Percentiles rank a stretch among this genome's conserved stretches.
These are phyloP conservation scores for Drosophila varians DNA, from an alignment of 1,140 invertebrate genomes.

Conservation along the genomic window DNA sequence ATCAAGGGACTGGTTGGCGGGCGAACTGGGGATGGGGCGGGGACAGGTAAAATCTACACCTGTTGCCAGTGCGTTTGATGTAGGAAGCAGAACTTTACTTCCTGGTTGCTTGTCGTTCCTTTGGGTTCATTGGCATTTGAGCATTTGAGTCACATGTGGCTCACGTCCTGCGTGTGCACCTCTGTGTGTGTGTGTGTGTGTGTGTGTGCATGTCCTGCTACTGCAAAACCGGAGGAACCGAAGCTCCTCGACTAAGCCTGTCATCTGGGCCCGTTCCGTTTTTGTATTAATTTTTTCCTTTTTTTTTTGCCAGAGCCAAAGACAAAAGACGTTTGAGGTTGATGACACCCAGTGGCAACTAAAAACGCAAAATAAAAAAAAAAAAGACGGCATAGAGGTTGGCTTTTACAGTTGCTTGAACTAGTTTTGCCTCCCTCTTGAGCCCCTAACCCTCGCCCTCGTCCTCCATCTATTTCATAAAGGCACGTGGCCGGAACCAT, in stretches of 20 bases:
- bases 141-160: slow-evolving; percentile 69
- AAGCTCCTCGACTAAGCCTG: slow-evolving; percentile 54
- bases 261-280: slow-evolving; percentile 53
- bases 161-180: slow-evolving; percentile 69
- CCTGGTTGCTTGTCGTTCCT: slow-evolving; percentile 49
- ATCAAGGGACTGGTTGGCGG: slow-evolving; percentile 11
- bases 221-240: slow-evolving; percentile 2
- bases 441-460: slow-evolving; percentile 3
- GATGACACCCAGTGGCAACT: slow-evolving; percentile 61
- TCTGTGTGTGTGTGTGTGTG: slow-evolving; percentile 22
- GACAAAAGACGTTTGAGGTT: slow-evolving; percentile 68
- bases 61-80: slow-evolving; percentile 49
- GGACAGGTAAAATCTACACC: slow-evolving; percentile 31
- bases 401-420: slow-evolving; percentile 78
- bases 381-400: slow-evolving; percentile 42
- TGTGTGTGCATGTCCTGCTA: slow-evolving; percentile 26
- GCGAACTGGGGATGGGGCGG: neutral
- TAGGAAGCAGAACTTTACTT: slow-evolving; percentile 58
- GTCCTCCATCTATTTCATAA: neutral
- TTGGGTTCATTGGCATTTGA: slow-evolving; percentile 69
- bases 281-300: slow-evolving; percentile 32
- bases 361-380: slow-evolving; percentile 19
- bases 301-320: slow-evolving; percentile 54
- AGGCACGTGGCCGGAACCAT: slow-evolving; percentile 44
- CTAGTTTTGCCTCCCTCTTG: slow-evolving; percentile 59